These are phyloP conservation scores for Eumacrocentrus americanus DNA, from an alignment of 2,888 invertebrate genomes.

Conservation along the genomic window DNA sequence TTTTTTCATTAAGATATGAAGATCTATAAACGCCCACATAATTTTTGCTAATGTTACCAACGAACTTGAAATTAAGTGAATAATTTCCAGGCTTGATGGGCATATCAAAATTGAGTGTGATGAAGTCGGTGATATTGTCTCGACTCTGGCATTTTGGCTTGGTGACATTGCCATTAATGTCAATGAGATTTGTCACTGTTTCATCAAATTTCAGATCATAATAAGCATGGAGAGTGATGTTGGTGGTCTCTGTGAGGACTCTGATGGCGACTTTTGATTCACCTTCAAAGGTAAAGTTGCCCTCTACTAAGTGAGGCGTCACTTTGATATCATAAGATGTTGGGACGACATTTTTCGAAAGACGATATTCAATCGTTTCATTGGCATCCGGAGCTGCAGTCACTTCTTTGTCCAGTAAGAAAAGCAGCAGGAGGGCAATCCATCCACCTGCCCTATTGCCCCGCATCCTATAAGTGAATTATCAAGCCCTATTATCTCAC, in stretches of 20 bases:
- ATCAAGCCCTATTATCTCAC: neutral
- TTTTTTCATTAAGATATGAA: conserved; percentile 64
- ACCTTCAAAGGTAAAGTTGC: conserved; percentile 43
- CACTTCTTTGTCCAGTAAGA: conserved; percentile 3
- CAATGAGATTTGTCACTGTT: conserved; percentile 42
- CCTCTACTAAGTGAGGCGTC: conserved; percentile 61
- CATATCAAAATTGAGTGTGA: conserved; percentile 29
- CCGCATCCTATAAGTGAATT: conserved; percentile 21
- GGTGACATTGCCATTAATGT: conserved; percentile 18
- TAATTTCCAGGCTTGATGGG: conserved; percentile 61
- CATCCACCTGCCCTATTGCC: neutral
- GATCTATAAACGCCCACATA: conserved; percentile 73
- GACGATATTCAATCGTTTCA: conserved; percentile 56
- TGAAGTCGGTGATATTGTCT: conserved; percentile 31
- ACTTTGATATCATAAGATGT: conserved; percentile 65
- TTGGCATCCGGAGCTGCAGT: neutral
- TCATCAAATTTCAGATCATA: conserved; percentile 53
- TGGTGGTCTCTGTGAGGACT: conserved; percentile 47
- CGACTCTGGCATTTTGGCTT: conserved; percentile 34
- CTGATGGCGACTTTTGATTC: conserved; percentile 31
- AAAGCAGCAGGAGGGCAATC: conserved; percentile 19
- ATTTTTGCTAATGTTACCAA: conserved; percentile 66
- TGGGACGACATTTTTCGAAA: conserved; percentile 64
- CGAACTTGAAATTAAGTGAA: conserved; percentile 65
- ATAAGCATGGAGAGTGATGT: conserved; percentile 59